These are phyloP conservation scores for Lordiphosa clarofinis DNA, from an alignment of 1,140 invertebrate species.

Conservation along the genomic window DNA sequence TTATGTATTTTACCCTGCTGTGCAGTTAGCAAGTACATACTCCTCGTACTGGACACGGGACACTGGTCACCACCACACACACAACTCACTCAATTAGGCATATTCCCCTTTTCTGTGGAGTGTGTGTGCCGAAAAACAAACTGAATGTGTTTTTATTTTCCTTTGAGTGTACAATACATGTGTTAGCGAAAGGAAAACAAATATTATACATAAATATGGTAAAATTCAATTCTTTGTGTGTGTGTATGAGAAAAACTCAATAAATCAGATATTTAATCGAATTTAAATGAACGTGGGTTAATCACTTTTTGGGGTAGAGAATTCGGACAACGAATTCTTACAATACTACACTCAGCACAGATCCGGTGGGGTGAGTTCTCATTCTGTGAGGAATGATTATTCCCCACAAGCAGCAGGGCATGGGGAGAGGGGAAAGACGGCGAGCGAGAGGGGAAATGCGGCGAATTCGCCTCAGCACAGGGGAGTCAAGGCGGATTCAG, in stretches of 20 bases:
- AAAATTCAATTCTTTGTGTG: constrained; percentile 57
- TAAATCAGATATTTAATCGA: constrained; percentile 50
- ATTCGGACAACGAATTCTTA: no score
- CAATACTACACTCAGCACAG: no score
- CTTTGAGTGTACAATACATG: constrained; percentile 18
- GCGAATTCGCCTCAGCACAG: no score
- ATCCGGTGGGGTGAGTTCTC: no score
- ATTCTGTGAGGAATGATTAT: no score
- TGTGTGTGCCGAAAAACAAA: constrained; percentile 20
- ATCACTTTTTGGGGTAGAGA: no score
- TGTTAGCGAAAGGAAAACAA: constrained; percentile 20
- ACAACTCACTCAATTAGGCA: constrained; percentile 15
- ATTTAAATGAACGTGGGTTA: neutral
- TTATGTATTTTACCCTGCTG: constrained; percentile 31
- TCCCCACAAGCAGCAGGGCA: no score
- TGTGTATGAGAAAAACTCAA: constrained; percentile 49
- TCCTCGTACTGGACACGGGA: neutral
- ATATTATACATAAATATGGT: constrained; percentile 18
- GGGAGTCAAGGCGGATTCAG: no score
- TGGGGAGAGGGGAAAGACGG: no score
- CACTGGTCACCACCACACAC: neutral
- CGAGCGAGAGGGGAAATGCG: no score
- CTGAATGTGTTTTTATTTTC: constrained; percentile 29
- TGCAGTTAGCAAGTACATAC: no score
- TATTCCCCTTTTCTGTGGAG: constrained; percentile 1